Evolutionary conservation across 2,888 invertebrate genomes (phyloP), one percentile per base, ranked within the genome.

Genomic region (Meloe dianella): DNA sequence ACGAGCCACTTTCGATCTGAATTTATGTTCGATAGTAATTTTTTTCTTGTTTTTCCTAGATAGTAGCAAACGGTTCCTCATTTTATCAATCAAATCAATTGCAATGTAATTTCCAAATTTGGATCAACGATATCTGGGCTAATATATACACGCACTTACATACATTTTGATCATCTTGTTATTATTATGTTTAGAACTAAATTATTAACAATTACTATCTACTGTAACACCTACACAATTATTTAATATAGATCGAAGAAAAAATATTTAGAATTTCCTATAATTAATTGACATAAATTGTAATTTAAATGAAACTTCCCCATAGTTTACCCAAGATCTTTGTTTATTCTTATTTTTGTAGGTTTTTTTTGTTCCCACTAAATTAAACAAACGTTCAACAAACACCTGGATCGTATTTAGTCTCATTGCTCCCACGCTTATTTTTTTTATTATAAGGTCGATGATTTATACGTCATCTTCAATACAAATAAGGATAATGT

Each of bases 121-220:
- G 54, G 54, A 14, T 14, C 7, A 54, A 54, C 6, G 54, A 27
- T 54, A 54, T 54, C 27, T 54, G 54, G 54, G 54, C 54, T 54
- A 54, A 54, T 54, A 54, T 27, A 54, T 14, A 27, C 27, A 54
- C 54, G n/a, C n/a, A n/a, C n/a, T n/a, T n/a, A n/a, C n/a, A n/a
- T n/a, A n/a, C n/a, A n/a, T n/a, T n/a, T n/a, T n/a, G n/a, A n/a
- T n/a, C n/a, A 47, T 47, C 51, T 58, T 64, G 67, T 67, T 67
- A 67, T 67, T 67, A 67, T 66, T 63, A 63, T 67, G 67, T 63
- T 67, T 63, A 67, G n/a, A n/a, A n/a, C n/a, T n/a, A n/a, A n/a
- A n/a, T n/a, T n/a, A n/a, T n/a, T n/a, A n/a, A n/a, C 20, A 4
- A 10, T 5, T 47, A 20, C 20, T 47, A 3, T 20, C 47, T 47